A percentile compares a stretch with the other conserved stretches of the same genome.
These are phyloP conservation scores for Eucera pruinosa DNA, from an alignment of 2,888 invertebrate genomes.

Conservation along the genomic window DNA sequence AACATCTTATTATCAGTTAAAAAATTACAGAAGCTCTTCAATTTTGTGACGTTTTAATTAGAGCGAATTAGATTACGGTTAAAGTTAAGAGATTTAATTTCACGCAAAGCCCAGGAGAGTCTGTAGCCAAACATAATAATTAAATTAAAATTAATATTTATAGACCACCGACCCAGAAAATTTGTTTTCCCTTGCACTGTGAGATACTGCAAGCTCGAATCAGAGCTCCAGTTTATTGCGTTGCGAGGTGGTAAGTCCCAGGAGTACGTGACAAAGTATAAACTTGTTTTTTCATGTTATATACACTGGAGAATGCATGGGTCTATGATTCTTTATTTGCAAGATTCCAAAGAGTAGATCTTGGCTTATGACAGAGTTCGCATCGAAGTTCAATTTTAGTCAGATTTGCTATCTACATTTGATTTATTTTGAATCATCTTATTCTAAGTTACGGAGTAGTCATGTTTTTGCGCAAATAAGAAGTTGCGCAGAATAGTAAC, in stretches of 20 bases:
- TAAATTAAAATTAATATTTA: constrained; percentile 27
- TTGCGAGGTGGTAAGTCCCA: constrained; percentile 17
- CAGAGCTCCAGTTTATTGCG: constrained; percentile 12
- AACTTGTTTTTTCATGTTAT: neutral
- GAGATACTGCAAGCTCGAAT: neutral
- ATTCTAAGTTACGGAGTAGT: too few relatives aligned
- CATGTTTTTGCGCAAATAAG: too few relatives aligned
- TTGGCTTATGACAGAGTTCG: neutral
- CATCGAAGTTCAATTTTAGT: neutral
- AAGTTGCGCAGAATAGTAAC: too few relatives aligned
- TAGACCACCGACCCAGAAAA: constrained; percentile 17
- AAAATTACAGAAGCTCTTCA: neutral
- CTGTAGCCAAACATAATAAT: neutral
- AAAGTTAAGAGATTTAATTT: neutral
- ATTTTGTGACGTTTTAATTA: neutral
- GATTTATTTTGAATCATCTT: neutral
- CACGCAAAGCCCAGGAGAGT: neutral
- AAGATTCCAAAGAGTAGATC: neutral
- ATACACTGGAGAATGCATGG: neutral
- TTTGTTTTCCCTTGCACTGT: neutral
- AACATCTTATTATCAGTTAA: too few relatives aligned
- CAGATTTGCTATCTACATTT: neutral
- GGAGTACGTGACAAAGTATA: neutral
- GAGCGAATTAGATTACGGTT: neutral
- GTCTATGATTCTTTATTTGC: constrained; percentile 7